These are phyloP conservation scores for Nomada ruficornis DNA, from an alignment of 2,888 invertebrate species.

Conservation along the genomic window DNA sequence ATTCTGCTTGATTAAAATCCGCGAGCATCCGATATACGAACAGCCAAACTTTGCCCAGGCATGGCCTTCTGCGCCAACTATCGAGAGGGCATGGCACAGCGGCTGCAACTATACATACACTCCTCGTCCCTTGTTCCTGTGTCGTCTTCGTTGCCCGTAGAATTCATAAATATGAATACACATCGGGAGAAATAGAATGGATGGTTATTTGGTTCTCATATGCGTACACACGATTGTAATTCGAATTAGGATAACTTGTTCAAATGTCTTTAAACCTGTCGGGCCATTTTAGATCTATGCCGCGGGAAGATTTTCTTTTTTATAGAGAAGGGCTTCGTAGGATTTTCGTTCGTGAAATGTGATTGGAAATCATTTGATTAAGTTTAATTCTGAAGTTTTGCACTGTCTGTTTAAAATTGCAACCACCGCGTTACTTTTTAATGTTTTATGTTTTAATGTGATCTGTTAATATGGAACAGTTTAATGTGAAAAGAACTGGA, in stretches of 20 bases:
- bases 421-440: too few relatives aligned
- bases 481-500: too few relatives aligned
- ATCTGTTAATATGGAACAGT: too few relatives aligned
- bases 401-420: too few relatives aligned
- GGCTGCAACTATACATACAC: background rate
- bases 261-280: background rate
- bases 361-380: too few relatives aligned
- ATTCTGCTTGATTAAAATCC: conserved; percentile 84
- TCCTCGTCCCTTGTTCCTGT: background rate
- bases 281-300: background rate
- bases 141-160: background rate
- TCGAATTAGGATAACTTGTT: background rate
- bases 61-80: conserved; percentile 40
- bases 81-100: background rate
- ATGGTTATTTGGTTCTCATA: background rate
- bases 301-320: too few relatives aligned
- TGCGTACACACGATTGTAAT: background rate
- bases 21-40: conserved; percentile 81
- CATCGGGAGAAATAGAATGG: background rate
- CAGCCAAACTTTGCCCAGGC: conserved; percentile 79
- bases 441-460: too few relatives aligned
- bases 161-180: conserved; percentile 8
- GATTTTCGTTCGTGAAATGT: too few relatives aligned
- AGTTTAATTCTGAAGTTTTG: too few relatives aligned
- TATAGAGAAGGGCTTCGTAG: too few relatives aligned